Percentiles rank a stretch among this genome's conserved stretches.
These are phyloP conservation scores for Lagopus leucura DNA, from an alignment of 2,113 vertebrate genomes.

Conservation along the genomic window DNA sequence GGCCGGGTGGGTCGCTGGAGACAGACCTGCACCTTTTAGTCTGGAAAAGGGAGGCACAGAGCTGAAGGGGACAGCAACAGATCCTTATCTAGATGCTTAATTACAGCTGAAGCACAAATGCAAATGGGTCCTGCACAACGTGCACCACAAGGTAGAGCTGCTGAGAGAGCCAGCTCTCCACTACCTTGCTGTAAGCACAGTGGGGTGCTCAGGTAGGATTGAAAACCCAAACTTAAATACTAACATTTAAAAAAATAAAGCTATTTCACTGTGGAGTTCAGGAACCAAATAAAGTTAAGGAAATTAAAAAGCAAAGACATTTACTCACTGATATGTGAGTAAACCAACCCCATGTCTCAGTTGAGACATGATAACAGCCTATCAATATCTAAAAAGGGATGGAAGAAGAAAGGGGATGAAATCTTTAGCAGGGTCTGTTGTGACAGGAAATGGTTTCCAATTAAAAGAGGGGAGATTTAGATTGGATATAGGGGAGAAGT, in stretches of 20 bases:
- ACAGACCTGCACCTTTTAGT: fast-evolving
- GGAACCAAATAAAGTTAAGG: neutral
- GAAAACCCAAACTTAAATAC: neutral
- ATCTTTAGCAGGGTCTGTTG: too few species aligned
- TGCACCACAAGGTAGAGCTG: neutral
- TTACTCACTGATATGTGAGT: neutral
- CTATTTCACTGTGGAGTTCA: neutral
- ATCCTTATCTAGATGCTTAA: neutral
- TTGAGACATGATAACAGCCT: too few species aligned
- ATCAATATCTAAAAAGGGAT: too few species aligned
- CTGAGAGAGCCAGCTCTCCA: neutral
- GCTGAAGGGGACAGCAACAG: neutral
- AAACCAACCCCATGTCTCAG: too few species aligned
- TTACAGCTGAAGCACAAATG: neutral
- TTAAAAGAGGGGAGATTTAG: too few species aligned
- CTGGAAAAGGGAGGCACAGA: neutral
- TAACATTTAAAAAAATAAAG: neutral
- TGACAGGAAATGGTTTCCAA: too few species aligned
- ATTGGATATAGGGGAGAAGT: too few species aligned
- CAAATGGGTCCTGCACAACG: neutral
- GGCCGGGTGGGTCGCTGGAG: neutral
- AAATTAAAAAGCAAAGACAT: neutral
- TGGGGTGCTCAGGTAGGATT: neutral
- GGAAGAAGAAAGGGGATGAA: too few species aligned
- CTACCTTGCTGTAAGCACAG: neutral